Evolutionary conservation across 2,888 invertebrate genomes (phyloP), one percentile per base, ranked within the genome.

Genomic region (Criorhina ranunculi): DNA sequence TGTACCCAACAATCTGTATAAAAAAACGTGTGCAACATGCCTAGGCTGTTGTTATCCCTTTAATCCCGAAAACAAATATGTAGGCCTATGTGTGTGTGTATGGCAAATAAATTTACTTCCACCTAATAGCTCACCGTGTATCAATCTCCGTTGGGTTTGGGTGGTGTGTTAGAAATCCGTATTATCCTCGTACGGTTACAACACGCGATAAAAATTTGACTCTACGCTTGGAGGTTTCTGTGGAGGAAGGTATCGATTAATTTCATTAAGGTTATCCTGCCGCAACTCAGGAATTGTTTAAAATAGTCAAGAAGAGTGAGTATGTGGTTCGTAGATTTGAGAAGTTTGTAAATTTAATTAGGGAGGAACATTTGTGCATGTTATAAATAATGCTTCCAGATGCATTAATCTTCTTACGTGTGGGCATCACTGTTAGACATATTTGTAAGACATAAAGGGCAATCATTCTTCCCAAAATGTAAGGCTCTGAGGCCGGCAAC

Each of bases 81-180:
- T n/a, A 29, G 24, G 24, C 24, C 46, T 11, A 3, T 19, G 11
- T 49, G n/a, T 24, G 49, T 4, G 24, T 2, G 24, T 46, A 24
- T 46, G 19, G 19, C 3, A 29, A 29, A 29, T n/a, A 29, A 19
- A 24, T 24, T 49, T 49, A 49, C 49, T 29, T 29, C n/a, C 49
- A 49, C 1, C 49, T 49, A 49, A 49, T 49, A 49, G 49, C 49
- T 29, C 49, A 49, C 49, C 49, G 49, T 24, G n/a, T 29, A 49
- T 49, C 24, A 49, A 49, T 24, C 49, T 46, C 19, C 0, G 19
- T 19, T 46, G 49, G 24, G 29, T 17, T 19, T 46, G 49, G 24
- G 29, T 17, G 46, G 17, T 19, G 46, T 1, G 46, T 9, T 5
- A 19, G n/a, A 46, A 19, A 19, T 46, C 11, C 46, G 9, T 5